Evolutionary conservation across 2,113 vertebrate genomes (phyloP), one percentile per base, ranked within the genome.

Genomic region (Cervus canadensis): DNA sequence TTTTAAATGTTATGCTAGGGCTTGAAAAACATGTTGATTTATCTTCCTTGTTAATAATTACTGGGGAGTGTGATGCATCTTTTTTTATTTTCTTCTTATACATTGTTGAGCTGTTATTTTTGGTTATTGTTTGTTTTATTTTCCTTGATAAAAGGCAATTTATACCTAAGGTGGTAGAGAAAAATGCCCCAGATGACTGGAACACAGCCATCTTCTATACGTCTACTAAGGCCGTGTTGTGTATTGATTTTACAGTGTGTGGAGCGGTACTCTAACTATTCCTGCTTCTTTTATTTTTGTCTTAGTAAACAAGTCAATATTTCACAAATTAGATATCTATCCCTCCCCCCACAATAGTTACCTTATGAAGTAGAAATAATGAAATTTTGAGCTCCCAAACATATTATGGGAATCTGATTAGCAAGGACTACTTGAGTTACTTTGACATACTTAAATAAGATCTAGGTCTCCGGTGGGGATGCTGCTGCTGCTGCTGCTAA

Each of bases 301-400:
- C 87, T 95, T 67, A 96, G 84, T 67, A 87, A 97, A 97, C 52
- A 97, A 97, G 64, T 98, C 84, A 94, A 96, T 97, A 96, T 67
- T 94, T 95, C 78, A 95, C 79, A 74, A 90, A 92, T 98, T 96
- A 96, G 67, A 45, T 90, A 87, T 54, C 40, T 28, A 28, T 45
- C 45, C 45, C 64, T 86, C 71, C 74, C 40, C 26, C 26, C 3
- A 84, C 71, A 93, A 94, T 25, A 74, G 48, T 78, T 92, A 92
- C 57, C 11, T 54, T 87, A 94, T 74, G 57, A 92, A 85, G 86
- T 84, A 88, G 26, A 94, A 85, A 78, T 85, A 90, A 79, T 62
- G 16, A 60, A 93, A 56, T 91, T 71, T 43, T 82, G 43, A 87
- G 45, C 40, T 92, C 76, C 71, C 76, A 9, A 82, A 91, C 43